Conservation (phyloP, 2,888 invertebrate genomes). For the Caenorhabditis imperialis region DNA sequence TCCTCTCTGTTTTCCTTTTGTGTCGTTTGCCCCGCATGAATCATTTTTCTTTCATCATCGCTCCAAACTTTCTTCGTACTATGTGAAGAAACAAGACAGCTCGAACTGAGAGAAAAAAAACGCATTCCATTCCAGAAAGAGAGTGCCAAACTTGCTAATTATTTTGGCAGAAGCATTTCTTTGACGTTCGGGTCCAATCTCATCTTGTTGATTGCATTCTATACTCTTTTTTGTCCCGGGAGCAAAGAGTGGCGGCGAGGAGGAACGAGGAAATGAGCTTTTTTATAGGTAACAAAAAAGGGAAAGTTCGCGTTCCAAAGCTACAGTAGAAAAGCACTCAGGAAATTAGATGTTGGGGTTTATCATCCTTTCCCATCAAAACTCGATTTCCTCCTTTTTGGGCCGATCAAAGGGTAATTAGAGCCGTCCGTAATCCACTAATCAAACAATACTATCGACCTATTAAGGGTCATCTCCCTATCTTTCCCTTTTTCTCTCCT, state of each 20-base stretch:
- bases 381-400: slow-evolving; percentile 26
- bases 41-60: slow-evolving; percentile 26
- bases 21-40: slow-evolving; percentile 26
- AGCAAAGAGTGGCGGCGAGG: not conserved
- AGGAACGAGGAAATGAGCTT: slow-evolving; percentile 29
- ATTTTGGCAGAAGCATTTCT: slow-evolving; percentile 29
- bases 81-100: slow-evolving; percentile 1
- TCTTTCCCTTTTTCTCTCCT: slow-evolving; percentile 16
- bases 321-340: slow-evolving; percentile 17
- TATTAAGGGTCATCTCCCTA: no score
- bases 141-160: slow-evolving; percentile 38
- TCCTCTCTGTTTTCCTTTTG: slow-evolving; percentile 6
- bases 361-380: not conserved
- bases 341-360: slow-evolving; percentile 29
- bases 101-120: slow-evolving; percentile 14
- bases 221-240: slow-evolving; percentile 14
- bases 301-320: slow-evolving; percentile 5
- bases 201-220: slow-evolving; percentile 50
- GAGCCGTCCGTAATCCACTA: slow-evolving; percentile 49
- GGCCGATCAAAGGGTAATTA: slow-evolving; percentile 47
- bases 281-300: slow-evolving; percentile 21
- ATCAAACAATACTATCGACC: slow-evolving; percentile 46
- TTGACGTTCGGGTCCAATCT: slow-evolving; percentile 21
- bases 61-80: slow-evolving; percentile 5
- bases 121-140: slow-evolving; percentile 17